Evolutionary conservation across 2,113 vertebrate species (phyloP).

Genomic region (Formicarius rufipectus): DNA sequence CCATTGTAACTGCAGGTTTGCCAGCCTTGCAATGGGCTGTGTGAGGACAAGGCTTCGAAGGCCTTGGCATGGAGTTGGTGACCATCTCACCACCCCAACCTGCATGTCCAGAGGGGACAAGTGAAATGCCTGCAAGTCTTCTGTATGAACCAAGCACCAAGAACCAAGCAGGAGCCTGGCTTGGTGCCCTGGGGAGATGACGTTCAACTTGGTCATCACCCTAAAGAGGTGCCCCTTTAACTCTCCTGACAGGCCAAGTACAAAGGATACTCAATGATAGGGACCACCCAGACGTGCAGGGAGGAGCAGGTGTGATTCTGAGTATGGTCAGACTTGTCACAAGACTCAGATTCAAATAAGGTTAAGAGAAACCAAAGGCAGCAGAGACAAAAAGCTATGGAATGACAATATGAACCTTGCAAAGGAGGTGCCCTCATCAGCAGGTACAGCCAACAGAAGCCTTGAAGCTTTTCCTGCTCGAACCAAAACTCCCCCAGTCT

Average conservation of each 20-base stretch:
- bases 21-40: not conserved
- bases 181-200: not conserved
- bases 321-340: rapidly evolving
- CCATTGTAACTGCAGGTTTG: not conserved
- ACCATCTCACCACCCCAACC: too few relatives aligned
- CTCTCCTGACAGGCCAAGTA: not conserved
- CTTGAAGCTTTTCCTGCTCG: not conserved
- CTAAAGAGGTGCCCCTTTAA: not conserved
- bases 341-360: not conserved
- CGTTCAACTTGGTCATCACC: not conserved
- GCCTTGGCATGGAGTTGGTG: rapidly evolving
- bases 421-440: not conserved
- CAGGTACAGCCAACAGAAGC: not conserved
- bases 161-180: not conserved
- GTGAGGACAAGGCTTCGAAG: not conserved
- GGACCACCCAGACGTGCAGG: not conserved
- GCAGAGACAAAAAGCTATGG: not conserved
- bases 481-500: not conserved
- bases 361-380: not conserved
- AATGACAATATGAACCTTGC: not conserved
- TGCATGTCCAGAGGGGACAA: not conserved
- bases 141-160: not conserved
- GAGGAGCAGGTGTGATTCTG: not conserved
- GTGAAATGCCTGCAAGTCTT: not conserved
- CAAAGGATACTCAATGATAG: not conserved